Evolutionary conservation across 2,797 vertebrate genomes (phyloP), one percentile per base, ranked within the genome.

Genomic region (Prionace glauca): DNA sequence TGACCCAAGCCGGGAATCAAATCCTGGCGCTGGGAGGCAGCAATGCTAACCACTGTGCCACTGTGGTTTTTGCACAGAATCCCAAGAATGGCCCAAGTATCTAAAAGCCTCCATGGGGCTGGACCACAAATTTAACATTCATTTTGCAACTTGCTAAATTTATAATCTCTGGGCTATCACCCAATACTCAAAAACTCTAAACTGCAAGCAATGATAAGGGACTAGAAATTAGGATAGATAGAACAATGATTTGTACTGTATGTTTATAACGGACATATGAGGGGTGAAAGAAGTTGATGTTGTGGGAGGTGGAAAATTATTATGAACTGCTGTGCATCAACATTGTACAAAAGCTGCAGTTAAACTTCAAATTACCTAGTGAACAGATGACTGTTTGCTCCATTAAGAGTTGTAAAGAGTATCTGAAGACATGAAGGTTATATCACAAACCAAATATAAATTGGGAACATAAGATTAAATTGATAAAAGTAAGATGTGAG

Each of bases 71-170:
- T 7, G 1, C 88, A 41, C 41, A 41, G 41, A 41, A 41, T 41
- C 41, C 41, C 41, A 41, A 41, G 41, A 41, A 41, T 41, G 41
- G 41, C 41, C 41, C 41, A 91, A 91, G 60, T 20, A 91, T 32
- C 60, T 60, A 62, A 67, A 5, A 16, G 88, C 32, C n/a, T 91
- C 88, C 29, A 8, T 20, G 16, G 14, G 20, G 32, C 32, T 62
- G 16, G 88, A 20, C 88, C 32, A 65, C 88, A 91, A 91, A 91
- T 67, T 92, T 67, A 62, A 92, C 67, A 92, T 92, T 22, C 41
- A 36, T n/a, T 67, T 92, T 9, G n/a, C 20, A n/a, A 14, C 88
- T 91, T 36, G 14, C 16, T 22, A 22, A 20, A 32, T 60, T 8
- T 16, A 9, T n/a, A 36, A 81, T 1, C 14, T 91, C 14, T 65